Conservation (phyloP, 2,888 invertebrate genomes). For the Erebia palarica region DNA sequence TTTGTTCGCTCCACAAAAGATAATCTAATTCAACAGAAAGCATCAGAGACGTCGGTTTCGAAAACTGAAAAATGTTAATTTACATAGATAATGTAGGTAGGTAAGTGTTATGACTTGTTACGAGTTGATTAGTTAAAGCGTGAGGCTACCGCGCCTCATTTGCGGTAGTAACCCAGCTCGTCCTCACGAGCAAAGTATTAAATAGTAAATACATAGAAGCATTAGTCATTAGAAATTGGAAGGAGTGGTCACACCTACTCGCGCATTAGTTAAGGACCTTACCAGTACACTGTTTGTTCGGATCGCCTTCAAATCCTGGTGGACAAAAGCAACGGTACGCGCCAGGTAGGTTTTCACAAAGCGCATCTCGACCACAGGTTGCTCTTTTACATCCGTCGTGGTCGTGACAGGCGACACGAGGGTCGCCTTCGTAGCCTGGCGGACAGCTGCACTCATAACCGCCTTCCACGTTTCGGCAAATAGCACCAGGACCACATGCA, state of each 20-base stretch:
- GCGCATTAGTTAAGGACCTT: slow-evolving; percentile 55
- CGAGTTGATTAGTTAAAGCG: slow-evolving; percentile 71
- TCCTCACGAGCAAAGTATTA: slow-evolving; percentile 57
- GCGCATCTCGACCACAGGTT: slow-evolving; percentile 90
- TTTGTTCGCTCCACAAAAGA: slow-evolving; percentile 13
- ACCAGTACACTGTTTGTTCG: slow-evolving; percentile 89
- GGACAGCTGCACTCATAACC: slow-evolving; percentile 93
- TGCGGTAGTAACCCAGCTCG: slow-evolving; percentile 75
- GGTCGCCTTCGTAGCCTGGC: slow-evolving; percentile 90
- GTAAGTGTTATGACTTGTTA: slow-evolving; percentile 49
- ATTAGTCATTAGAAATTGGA: slow-evolving; percentile 57
- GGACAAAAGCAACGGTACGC: slow-evolving; percentile 92
- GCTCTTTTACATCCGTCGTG: slow-evolving; percentile 88
- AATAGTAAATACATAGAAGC: slow-evolving; percentile 61
- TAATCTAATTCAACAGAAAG: slow-evolving; percentile 17
- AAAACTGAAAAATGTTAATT: slow-evolving; percentile 33
- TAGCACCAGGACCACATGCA: slow-evolving; percentile 90
- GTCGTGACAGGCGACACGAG: slow-evolving; percentile 88
- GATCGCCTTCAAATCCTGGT: slow-evolving; percentile 91
- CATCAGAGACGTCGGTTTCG: slow-evolving; percentile 17
- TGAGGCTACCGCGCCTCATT: slow-evolving; percentile 70
- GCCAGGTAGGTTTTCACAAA: slow-evolving; percentile 90
- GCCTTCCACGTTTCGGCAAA: slow-evolving; percentile 91
- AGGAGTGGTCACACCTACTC: slow-evolving; percentile 51
- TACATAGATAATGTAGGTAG: slow-evolving; percentile 12